These are phyloP conservation scores for zebrafish (Danio rerio) DNA, from an alignment of 2,113 vertebrate species.

Conservation along the genomic window GRCz12tu NC_133184.1:53427501-53428000, in stretches of 20 bases:
- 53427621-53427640: constrained; percentile 74
- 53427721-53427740: constrained; percentile 87
- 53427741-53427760: constrained; percentile 66
- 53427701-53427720: constrained; percentile 84
- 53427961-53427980: not conserved
- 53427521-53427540: constrained; percentile 28
- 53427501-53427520: constrained; percentile 42
- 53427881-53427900: no score
- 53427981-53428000: not conserved
- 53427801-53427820: not conserved
- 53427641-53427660: constrained; percentile 75
- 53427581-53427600: not conserved
- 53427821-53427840: constrained; percentile 64
- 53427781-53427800: constrained; percentile 9
- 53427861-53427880: no score
- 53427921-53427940: no score
- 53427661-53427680: constrained; percentile 80
- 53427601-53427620: constrained; percentile 76
- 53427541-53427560: constrained; percentile 39
- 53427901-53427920: no score
- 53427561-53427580: constrained; percentile 55
- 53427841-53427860: not conserved
- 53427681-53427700: constrained; percentile 78
- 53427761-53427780: constrained; percentile 22
- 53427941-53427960: no score